Percentiles rank a stretch among this genome's conserved stretches.
Evolutionary conservation across 1,140 invertebrate species (phyloP).

Genomic region (Colletes gigas): DNA sequence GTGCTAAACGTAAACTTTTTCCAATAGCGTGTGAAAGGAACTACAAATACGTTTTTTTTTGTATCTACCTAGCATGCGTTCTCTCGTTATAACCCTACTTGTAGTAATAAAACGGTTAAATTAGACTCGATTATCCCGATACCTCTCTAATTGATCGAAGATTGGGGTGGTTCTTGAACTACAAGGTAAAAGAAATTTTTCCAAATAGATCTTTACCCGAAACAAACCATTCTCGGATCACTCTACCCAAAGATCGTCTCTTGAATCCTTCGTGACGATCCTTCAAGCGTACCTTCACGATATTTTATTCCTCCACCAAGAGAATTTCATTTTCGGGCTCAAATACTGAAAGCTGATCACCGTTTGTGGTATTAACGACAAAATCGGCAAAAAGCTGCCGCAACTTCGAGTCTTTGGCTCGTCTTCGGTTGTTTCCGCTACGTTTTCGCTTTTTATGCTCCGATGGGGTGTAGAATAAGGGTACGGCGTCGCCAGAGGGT

Average conservation of each 20-base stretch:
- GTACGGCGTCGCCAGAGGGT: conserved; percentile 72
- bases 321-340: conserved; percentile 83
- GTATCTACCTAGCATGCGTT: conserved; percentile 48
- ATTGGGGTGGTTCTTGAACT: conserved; percentile 49
- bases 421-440: conserved; percentile 65
- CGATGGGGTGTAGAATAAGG: conserved; percentile 71
- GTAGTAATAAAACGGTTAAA: conserved; percentile 28
- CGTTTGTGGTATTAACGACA: conserved; percentile 77
- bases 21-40: conserved; percentile 29
- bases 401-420: conserved; percentile 74
- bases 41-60: conserved; percentile 28
- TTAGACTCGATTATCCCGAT: conserved; percentile 49
- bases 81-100: conserved; percentile 38
- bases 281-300: conserved; percentile 83
- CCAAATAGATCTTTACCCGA: conserved; percentile 14
- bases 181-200: conserved; percentile 62
- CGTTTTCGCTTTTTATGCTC: conserved; percentile 47
- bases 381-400: conserved; percentile 78
- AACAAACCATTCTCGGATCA: not conserved
- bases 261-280: conserved; percentile 20
- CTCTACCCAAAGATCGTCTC: no score
- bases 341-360: conserved; percentile 80
- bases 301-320: conserved; percentile 86
- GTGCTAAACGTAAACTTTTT: conserved; percentile 9
- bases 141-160: conserved; percentile 62